Evolutionary conservation across 2,888 invertebrate species (phyloP), one percentile per base, ranked within the genome.

Genomic region (Tridacna crocea): DNA sequence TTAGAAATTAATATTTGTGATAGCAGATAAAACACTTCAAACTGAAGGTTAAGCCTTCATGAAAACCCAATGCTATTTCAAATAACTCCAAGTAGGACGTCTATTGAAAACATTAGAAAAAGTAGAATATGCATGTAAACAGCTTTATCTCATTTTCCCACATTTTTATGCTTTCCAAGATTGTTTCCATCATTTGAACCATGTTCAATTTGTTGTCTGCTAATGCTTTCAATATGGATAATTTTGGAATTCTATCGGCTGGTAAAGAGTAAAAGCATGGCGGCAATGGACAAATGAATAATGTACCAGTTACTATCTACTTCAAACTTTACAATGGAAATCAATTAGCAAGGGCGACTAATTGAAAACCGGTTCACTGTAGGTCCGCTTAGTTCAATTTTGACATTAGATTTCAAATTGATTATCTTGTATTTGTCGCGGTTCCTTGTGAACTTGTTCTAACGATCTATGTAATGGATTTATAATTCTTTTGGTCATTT

Each of bases 291-390:
- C 13, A 15, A 22, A 51, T 70, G 48, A 70, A 51, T 51, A 70
- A 70, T 70, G 70, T 47, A 26, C 8, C 47, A 70, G 70, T 70
- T 51, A 51, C 70, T 51, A 70, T 70, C 70, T 70, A 70, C 51
- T 11, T 51, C 0, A 48, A 46, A 24, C 12, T 51, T 51, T 51
- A 70, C 70, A 70, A 51, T n/a, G 48, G 19, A 70, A 70, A 51
- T 70, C 70, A 70, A 70, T 70, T 70, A 70, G 26, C 51, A 15
- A 70, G 22, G 22, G 48, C 51, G 22, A 26, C 51, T 70, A 51
- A 70, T 70, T 70, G 70, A 70, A 70, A 51, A 47, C 22, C 17
- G n/a, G 24, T 51, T 70, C 51, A 70, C 12, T 26, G 46, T 70
- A n/a, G 70, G 26, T 70, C 70, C 19, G 36, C n/a, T 66, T 70